Evolutionary conservation across 2,113 vertebrate genomes (phyloP).

Genomic region (Erythrolamprus reginae): DNA sequence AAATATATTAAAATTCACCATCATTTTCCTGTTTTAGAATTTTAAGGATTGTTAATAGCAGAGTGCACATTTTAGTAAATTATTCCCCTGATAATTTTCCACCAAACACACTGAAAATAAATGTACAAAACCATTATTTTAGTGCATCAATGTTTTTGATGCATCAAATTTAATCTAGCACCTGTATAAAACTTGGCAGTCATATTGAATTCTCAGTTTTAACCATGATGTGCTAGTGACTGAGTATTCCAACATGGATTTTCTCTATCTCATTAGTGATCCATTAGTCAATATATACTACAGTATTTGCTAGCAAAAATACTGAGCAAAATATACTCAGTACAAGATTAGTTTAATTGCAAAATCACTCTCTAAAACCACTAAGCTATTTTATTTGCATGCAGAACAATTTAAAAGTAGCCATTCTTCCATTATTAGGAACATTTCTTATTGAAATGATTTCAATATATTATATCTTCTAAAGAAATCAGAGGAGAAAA

Average conservation of each 20-base stretch:
- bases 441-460: background rate
- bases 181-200: constrained; percentile 64
- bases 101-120: constrained; percentile 39
- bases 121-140: constrained; percentile 41
- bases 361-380: constrained; percentile 30
- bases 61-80: constrained; percentile 19
- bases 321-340: constrained; percentile 7
- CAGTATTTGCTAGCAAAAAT: background rate
- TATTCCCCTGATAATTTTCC: constrained; percentile 48
- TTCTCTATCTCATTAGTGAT: constrained; percentile 38
- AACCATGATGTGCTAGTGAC: constrained; percentile 47
- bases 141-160: constrained; percentile 23
- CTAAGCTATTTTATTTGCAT: accelerated
- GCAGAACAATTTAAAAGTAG: constrained; percentile 1
- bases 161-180: constrained; percentile 66
- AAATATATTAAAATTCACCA: background rate
- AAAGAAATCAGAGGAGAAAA: background rate
- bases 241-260: constrained; percentile 55
- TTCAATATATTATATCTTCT: background rate
- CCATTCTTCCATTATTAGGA: background rate
- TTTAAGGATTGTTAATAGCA: constrained; percentile 51
- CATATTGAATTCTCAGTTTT: constrained; percentile 58
- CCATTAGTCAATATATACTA: background rate
- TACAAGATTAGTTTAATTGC: constrained; percentile 31
- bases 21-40: constrained; percentile 24